Evolutionary conservation across 2,797 vertebrate species (phyloP), one percentile per base, ranked within the genome.

Genomic region (Lacerta agilis): DNA sequence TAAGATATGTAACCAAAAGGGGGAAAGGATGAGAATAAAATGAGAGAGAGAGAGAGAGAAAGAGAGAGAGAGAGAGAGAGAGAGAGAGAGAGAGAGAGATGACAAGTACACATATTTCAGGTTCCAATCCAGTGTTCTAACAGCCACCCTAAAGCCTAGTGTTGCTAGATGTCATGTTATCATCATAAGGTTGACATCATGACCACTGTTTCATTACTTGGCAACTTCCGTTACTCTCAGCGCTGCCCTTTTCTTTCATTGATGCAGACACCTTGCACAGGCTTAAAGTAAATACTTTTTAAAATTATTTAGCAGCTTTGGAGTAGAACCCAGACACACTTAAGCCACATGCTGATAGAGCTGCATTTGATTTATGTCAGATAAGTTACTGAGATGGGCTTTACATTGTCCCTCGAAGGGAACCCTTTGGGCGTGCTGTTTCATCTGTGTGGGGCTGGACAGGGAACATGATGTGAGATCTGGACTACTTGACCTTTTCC

Each of bases 161-260:
- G 92, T 91, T 93, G 94, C 92, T 94, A 93, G 92, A 93, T 95
- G 93, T 94, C 81, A 79, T 91, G 91, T 95, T 95, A 92, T 94
- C 93, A 92, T 95, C 94, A 94, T 94, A 92, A 89, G 93, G 92
- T 94, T 96, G 94, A 93, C 89, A 95, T 94, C 95, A 94, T 93
- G 90, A 92, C 92, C 93, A 94, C 95, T 94, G 89, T 93, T 95
- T 95, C 90, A 88, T 94, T 94, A 89, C 94, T 95, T 95, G 94
- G 93, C 94, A 95, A 89, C 92, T 93, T 94, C 90, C 92, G 79
- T 93, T 91, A 86, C 86, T 0, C 94, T 91, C 89, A 92, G 94
- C 91, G 90, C 86, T 94, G 89, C 91, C 90, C 93, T 94, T 91
- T 91, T 87, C 92, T 94, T 94, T 91, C 95, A 94, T 88, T 1